These are phyloP conservation scores for Mesorhabditis spiculigera DNA, from an alignment of 2,888 invertebrate species.

Conservation along the genomic window DNA sequence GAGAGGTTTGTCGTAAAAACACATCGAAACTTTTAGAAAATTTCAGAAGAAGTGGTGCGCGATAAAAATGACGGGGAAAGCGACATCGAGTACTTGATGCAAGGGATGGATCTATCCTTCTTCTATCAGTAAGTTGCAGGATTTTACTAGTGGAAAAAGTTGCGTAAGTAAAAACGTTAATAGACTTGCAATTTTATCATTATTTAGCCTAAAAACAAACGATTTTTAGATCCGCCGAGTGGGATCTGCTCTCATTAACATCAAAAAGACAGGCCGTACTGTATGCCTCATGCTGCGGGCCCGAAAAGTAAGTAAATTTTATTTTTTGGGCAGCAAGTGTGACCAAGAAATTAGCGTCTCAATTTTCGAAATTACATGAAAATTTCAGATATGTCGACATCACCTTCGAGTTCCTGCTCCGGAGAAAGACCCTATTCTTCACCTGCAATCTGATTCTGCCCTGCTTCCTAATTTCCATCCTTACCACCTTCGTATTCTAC, in stretches of 20 bases:
- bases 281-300: conserved; percentile 57
- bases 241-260: conserved; percentile 55
- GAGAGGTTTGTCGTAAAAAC: conserved; percentile 15
- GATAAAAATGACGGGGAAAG: conserved; percentile 31
- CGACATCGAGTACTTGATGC: conserved; percentile 50
- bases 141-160: no score
- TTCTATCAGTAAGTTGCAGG: conserved; percentile 54
- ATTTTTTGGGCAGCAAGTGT: no score
- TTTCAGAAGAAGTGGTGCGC: conserved; percentile 31
- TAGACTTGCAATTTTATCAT: no score
- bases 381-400: conserved; percentile 46
- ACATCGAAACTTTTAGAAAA: neutral
- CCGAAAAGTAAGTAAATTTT: conserved; percentile 44
- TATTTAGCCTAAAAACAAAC: no score
- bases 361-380: no score
- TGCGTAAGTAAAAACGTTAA: no score
- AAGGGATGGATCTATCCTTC: conserved; percentile 58
- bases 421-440: conserved; percentile 57
- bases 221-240: conserved; percentile 58
- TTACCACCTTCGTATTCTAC: conserved; percentile 59
- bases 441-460: conserved; percentile 58
- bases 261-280: conserved; percentile 54
- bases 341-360: no score
- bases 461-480: conserved; percentile 56
- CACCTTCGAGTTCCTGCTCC: conserved; percentile 11